Base-by-base conservation (phyloP, 2,888 invertebrate species). In the Drosophila peninsularis region DNA sequence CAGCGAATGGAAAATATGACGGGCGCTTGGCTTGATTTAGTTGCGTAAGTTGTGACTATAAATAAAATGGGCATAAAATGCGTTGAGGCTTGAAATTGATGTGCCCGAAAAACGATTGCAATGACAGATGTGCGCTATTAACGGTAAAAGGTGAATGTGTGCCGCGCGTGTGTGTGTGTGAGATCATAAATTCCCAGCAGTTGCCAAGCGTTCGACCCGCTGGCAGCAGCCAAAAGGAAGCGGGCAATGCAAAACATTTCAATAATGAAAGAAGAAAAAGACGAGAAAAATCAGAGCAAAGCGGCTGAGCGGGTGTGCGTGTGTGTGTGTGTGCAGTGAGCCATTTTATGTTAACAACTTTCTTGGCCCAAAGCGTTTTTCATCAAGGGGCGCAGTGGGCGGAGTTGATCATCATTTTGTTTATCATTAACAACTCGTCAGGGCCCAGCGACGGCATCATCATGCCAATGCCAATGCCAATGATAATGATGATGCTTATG, bases 281-380 rank as follows among this genome's bases (percentile, higher is more conserved):
- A 21, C 21, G 47, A 45, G 17, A 54, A 73, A 73, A 69, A 69
- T 69, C 78, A 47, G 69, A 73, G 76, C 60, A 60, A 64, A 77
- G 62, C 69, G 47, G 57, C 62, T 75, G 62, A 65, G 58, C 62
- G 39, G 3, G 53, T 45, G 44, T 61, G 58, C 62, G 72, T 66
- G 74, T 60, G 52, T 30, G 54, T 47, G 42, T 62, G 60, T 67
- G 73, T 66, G 78, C 88, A 82, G 77, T 71, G 72, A 88, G 86
- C 82, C 88, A 85, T 88, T 88, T 88, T 82, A 83, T 83, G 82
- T 87, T 83, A 84, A 83, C 82, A 83, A 87, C 88, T 87, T 83
- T 87, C 73, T 83, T 79, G 85, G 87, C 87, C 87, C 73, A 62
- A 68, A 75, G 82, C 87, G 82, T 65, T 78, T 67, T 72, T 72